phyloP scores from a whole-genome alignment of 2,888 invertebrate genomes.

The Morpho helenor region DNA sequence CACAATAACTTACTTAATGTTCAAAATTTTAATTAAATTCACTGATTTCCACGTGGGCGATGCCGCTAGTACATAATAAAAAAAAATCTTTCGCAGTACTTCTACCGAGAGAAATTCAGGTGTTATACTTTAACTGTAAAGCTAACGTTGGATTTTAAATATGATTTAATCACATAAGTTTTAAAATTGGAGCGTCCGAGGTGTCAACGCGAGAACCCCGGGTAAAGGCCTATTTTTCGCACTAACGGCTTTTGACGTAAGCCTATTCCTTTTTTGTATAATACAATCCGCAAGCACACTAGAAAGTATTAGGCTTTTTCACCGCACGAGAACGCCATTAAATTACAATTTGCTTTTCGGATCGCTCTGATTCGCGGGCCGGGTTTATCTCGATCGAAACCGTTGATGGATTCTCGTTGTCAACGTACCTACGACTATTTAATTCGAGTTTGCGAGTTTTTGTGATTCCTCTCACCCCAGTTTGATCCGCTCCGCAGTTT shows the following conservation, averaged over 20 bases:
- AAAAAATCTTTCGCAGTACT: too few relatives aligned
- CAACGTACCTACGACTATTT: slow-evolving; percentile 67
- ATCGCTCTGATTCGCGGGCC: slow-evolving; percentile 16
- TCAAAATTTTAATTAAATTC: too few relatives aligned
- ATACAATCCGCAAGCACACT: background rate
- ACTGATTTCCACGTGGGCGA: too few relatives aligned
- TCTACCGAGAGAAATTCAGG: too few relatives aligned
- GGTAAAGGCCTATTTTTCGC: background rate
- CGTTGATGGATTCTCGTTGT: slow-evolving; percentile 67
- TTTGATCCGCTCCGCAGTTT: slow-evolving; percentile 28
- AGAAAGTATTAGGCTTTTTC: slow-evolving; percentile 5
- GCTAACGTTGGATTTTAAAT: too few relatives aligned
- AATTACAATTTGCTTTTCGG: slow-evolving; percentile 27
- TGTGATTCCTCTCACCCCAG: slow-evolving; percentile 41
- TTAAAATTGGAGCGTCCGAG: background rate
- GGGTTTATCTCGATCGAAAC: slow-evolving; percentile 28
- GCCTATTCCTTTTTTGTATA: background rate
- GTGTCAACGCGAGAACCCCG: too few relatives aligned
- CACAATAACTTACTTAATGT: too few relatives aligned
- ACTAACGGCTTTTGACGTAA: background rate
- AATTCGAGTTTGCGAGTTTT: slow-evolving; percentile 68
- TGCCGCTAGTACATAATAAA: too few relatives aligned
- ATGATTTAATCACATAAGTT: too few relatives aligned
- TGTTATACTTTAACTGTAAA: too few relatives aligned
- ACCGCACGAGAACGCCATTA: slow-evolving; percentile 22